Conservation (phyloP, 2,113 vertebrate genomes). For the Prinia subflava region DNA sequence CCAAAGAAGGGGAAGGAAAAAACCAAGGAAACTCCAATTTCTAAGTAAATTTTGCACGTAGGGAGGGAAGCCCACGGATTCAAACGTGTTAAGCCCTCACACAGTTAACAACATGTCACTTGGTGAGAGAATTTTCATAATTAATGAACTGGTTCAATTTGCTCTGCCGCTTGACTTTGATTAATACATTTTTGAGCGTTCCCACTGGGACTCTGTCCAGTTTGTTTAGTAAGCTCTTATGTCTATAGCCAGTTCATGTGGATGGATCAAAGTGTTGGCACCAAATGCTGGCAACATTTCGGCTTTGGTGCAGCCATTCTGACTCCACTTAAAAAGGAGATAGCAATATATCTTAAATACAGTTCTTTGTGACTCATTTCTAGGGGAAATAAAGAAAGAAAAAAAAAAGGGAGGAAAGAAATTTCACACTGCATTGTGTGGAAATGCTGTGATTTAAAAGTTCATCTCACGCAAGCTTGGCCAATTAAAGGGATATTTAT, state of each 20-base stretch:
- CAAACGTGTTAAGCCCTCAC: constrained; percentile 69
- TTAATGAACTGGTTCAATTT: constrained; percentile 82
- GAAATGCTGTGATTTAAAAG: constrained; percentile 53
- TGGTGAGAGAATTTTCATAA: constrained; percentile 78
- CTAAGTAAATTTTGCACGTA: neutral
- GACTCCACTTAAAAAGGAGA: constrained; percentile 54
- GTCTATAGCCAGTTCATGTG: constrained; percentile 68
- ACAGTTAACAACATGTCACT: constrained; percentile 77
- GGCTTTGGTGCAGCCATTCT: constrained; percentile 23
- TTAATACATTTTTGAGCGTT: constrained; percentile 74
- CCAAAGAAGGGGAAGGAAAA: neutral
- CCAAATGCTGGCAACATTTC: constrained; percentile 9
- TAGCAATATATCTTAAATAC: constrained; percentile 24
- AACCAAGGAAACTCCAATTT: neutral
- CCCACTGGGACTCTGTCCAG: constrained; percentile 71
- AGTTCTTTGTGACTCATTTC: neutral
- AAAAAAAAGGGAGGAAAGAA: neutral
- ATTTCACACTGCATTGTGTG: constrained; percentile 64
- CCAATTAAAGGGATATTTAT: constrained; percentile 61
- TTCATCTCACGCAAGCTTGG: constrained; percentile 48
- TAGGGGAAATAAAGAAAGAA: neutral
- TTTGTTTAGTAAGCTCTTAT: constrained; percentile 75
- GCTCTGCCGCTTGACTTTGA: constrained; percentile 78
- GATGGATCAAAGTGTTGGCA: constrained; percentile 67
- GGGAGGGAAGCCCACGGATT: neutral